Base-by-base conservation (phyloP, 1,140 invertebrate species). In the Drosophila pachea region DNA sequence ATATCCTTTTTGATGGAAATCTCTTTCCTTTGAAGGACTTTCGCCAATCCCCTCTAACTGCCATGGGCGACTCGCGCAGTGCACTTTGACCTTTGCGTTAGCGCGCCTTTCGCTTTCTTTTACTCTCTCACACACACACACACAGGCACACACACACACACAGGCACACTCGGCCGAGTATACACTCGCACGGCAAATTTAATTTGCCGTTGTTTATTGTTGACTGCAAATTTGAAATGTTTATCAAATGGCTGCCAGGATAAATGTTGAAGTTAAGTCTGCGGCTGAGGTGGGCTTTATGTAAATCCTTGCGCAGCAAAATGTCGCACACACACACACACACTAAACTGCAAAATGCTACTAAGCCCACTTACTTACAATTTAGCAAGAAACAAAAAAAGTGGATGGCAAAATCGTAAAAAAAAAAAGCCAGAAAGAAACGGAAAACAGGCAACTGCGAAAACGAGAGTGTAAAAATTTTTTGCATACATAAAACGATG, bases 341-440 rank as follows among this genome's bases (percentile, higher is more conserved):
- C 8, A 49, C 81, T 84, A 86, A 86, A 84, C 64, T 79, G 73
- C 76, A 55, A 83, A 83, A 86, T 84, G 81, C 81, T 81, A 84
- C 81, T 84, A 86, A 84, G 81, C 81, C 81, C 81, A 84, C 81
- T 84, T 84, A 84, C 81, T 84, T 84, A 84, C 81, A 86, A 86
- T 84, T 84, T 84, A 86, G 81, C 81, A 59, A 71, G 65, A 56
- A 59, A 60, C 60, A 79, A 71, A 83, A 83, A 65, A 48, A 65
- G 8, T 65, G 38, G 43, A 63, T 31, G 65, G 63, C 63, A 68
- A 64, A 65, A 84, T 67, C 54, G 68, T 55, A 67, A 60, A 61
- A 60, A 66, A 33, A 67, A 59, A 72, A 47, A 73, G 22, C 22
- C 36, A 38, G 8, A 38, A 8, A 38, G 7, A 12, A 12, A 42